A percentile compares a stretch with the other conserved stretches of the same genome.
Evolutionary conservation across 2,888 invertebrate species (phyloP).

Genomic region (Idaea biselata): DNA sequence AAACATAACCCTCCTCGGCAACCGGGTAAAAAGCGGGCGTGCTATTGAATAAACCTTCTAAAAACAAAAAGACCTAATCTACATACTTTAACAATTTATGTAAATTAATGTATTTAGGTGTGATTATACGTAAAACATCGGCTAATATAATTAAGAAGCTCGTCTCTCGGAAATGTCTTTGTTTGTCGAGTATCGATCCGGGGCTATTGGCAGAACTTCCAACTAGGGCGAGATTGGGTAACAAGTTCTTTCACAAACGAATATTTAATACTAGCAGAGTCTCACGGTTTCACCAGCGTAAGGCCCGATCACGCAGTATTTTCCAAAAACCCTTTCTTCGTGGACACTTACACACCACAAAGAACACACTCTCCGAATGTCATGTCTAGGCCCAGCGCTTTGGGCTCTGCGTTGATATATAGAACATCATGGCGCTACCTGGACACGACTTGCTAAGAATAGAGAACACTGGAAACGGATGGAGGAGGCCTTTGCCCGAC

Average conservation of each 20-base stretch:
- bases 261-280: background rate
- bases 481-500: too few species aligned
- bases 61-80: background rate
- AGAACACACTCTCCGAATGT: too few species aligned
- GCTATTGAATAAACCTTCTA: background rate
- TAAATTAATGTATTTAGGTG: background rate
- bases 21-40: background rate
- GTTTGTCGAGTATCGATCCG: background rate
- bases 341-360: too few species aligned
- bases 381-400: too few species aligned
- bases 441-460: too few species aligned
- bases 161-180: background rate
- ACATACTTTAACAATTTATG: background rate
- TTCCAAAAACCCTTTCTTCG: too few species aligned
- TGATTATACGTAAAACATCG: background rate
- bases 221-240: background rate
- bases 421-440: too few species aligned
- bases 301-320: too few species aligned
- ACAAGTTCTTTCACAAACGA: background rate
- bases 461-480: too few species aligned
- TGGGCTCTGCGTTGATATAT: too few species aligned
- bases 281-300: too few species aligned
- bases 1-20: too few species aligned
- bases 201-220: background rate
- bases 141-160: background rate